Base-by-base conservation (phyloP, 2,113 vertebrate genomes). In the Solea senegalensis region DNA sequence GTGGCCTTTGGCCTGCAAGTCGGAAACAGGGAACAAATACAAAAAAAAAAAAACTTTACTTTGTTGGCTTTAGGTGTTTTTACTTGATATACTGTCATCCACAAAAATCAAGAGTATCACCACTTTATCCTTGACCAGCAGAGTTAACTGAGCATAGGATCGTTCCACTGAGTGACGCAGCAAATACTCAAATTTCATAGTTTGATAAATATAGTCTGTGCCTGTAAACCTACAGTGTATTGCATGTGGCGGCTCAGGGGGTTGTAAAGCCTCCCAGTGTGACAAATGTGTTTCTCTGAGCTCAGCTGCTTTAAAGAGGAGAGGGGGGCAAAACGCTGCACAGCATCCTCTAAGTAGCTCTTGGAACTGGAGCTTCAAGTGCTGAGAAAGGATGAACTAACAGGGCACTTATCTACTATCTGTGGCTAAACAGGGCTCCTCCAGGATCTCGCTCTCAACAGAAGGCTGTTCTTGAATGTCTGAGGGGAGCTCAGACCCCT, bases 341-440 rank as follows among this genome's bases (percentile, higher is more conserved):
- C 45, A 68, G 68, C 48, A 12, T 83, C 61, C 76, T 58, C 76
- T 81, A 85, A 87, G 70, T 83, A 84, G 72, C 83, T 87, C 73
- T 74, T 51, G 73, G 80, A 82, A 84, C 27, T 39, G n/a, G 9
- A 44, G 69, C 66, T 80, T 61, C 81, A 85, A 76, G 64, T 76
- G 61, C 55, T 78, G 77, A 72, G 84, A 82, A 78, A 67, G 82
- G 78, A 73, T 84, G 81, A 86, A 86, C 78, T 84, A 86, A 83
- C 85, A 76, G 80, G 62, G 71, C 80, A 87, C 83, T 85, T 81
- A 84, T 73, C 65, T 9, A 76, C 78, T 85, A 82, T 84, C 81
- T 82, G 78, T 72, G 74, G 81, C 83, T 74, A 72, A 81, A 76
- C 88, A 76, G 80, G 78, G 69, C 67, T 57, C 15, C 65, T 45